These are phyloP conservation scores for Melipona beecheii DNA, from an alignment of 2,888 invertebrate species.

Conservation along the genomic window DNA sequence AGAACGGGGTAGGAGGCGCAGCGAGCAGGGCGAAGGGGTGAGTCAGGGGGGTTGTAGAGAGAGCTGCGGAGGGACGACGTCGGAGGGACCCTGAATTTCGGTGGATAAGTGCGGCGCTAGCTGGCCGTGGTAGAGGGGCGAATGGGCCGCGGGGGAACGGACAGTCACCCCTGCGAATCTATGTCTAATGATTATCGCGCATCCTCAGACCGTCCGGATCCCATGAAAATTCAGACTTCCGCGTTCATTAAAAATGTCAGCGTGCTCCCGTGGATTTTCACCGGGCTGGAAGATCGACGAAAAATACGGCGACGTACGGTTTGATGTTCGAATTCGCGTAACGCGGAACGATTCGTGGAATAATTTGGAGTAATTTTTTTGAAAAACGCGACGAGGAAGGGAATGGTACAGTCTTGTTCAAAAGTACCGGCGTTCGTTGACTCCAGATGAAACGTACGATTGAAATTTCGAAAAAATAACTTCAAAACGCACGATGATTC, in stretches of 20 bases:
- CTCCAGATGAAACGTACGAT: background rate
- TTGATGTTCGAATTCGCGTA: background rate
- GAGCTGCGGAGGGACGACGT: conserved; percentile 44
- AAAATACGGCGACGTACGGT: background rate
- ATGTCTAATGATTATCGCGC: conserved; percentile 79
- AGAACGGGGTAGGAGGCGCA: conserved; percentile 42
- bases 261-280: conserved; percentile 12
- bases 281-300: conserved; percentile 18
- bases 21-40: background rate
- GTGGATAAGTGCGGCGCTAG: conserved; percentile 76
- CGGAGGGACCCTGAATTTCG: conserved; percentile 78
- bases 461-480: background rate
- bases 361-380: too few relatives aligned
- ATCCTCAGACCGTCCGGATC: conserved; percentile 59
- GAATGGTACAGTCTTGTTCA: background rate
- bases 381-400: too few relatives aligned
- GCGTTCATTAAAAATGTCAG: conserved; percentile 69
- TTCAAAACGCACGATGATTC: background rate
- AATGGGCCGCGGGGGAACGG: conserved; percentile 59
- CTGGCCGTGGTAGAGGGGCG: conserved; percentile 57
- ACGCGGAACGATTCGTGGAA: background rate
- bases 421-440: background rate
- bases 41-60: background rate
- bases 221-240: conserved; percentile 57
- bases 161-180: conserved; percentile 78